A percentile compares a stretch with the other conserved stretches of the same genome.
Conservation (phyloP, 2,113 vertebrate species). For the Verasper variegatus region DNA sequence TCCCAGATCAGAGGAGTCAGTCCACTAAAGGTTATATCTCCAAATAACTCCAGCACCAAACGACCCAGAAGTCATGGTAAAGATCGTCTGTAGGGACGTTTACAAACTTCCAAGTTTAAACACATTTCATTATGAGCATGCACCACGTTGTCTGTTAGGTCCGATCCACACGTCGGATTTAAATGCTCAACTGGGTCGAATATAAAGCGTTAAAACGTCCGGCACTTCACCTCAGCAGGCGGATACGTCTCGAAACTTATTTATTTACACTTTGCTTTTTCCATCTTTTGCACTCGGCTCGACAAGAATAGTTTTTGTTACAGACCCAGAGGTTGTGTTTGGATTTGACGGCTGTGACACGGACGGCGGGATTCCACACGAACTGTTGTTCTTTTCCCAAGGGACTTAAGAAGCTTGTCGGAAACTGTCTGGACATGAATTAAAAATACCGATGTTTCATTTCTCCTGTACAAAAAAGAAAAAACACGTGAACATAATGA, state of each 20-base stretch:
- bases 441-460: not conserved
- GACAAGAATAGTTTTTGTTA: not conserved
- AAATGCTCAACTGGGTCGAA: too few species aligned
- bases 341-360: constrained; percentile 19
- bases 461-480: constrained; percentile 21
- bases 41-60: too few species aligned
- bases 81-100: too few species aligned
- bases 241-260: not conserved
- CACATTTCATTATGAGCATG: too few species aligned
- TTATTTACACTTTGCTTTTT: constrained; percentile 15
- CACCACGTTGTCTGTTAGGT: too few species aligned
- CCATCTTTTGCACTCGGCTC: not conserved
- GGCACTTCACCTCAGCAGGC: too few species aligned
- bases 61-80: too few species aligned
- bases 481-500: constrained; percentile 27
- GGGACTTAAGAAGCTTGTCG: not conserved
- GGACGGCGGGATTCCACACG: constrained; percentile 29
- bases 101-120: too few species aligned
- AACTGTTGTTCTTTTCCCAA: not conserved
- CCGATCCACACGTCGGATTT: too few species aligned
- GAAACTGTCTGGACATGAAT: not conserved
- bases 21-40: not conserved
- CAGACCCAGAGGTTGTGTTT: not conserved
- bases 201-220: not conserved
- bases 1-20: not conserved